Conservation (phyloP, 1,140 invertebrate species). For the Pararge aegeria region DNA sequence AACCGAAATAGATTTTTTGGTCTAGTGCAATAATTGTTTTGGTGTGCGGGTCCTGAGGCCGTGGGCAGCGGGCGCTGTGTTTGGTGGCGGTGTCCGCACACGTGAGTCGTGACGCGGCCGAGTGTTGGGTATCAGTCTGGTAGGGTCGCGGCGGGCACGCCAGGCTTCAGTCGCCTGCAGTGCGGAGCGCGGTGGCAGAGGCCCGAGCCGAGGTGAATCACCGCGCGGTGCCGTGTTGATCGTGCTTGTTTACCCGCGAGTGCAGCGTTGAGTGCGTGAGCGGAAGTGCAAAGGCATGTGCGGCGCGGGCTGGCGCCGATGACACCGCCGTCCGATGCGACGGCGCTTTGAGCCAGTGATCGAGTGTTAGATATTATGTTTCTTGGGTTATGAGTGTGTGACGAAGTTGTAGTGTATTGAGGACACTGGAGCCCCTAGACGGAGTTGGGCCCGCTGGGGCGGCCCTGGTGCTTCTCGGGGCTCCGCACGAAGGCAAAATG, state of each 20-base stretch:
- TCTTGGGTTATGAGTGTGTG: conserved; percentile 77
- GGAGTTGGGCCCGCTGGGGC: conserved; percentile 79
- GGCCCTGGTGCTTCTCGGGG: conserved; percentile 79
- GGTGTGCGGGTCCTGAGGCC: conserved; percentile 34
- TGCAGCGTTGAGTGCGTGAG: conserved; percentile 68
- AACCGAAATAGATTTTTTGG: conserved; percentile 48
- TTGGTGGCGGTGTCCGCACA: conserved; percentile 60
- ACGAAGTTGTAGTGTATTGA: conserved; percentile 73
- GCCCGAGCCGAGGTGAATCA: conserved; percentile 71
- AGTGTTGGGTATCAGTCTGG: conserved; percentile 68
- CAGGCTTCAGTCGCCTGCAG: conserved; percentile 56
- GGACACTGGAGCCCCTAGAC: conserved; percentile 79
- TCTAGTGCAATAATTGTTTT: conserved; percentile 56
- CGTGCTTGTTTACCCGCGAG: conserved; percentile 75
- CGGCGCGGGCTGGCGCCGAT: conserved; percentile 66
- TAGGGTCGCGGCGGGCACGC: conserved; percentile 53
- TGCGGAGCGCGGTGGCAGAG: conserved; percentile 60
- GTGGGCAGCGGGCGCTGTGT: conserved; percentile 45
- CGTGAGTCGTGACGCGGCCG: conserved; percentile 57
- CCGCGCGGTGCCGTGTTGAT: conserved; percentile 63
- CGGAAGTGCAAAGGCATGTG: conserved; percentile 75
- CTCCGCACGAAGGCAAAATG: conserved; percentile 81
- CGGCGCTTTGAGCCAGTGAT: conserved; percentile 65
- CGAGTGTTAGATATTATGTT: conserved; percentile 73
- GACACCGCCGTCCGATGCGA: conserved; percentile 67